Conservation (phyloP, 2,113 vertebrate genomes). For the Machaerirhynchus nigripectus region DNA sequence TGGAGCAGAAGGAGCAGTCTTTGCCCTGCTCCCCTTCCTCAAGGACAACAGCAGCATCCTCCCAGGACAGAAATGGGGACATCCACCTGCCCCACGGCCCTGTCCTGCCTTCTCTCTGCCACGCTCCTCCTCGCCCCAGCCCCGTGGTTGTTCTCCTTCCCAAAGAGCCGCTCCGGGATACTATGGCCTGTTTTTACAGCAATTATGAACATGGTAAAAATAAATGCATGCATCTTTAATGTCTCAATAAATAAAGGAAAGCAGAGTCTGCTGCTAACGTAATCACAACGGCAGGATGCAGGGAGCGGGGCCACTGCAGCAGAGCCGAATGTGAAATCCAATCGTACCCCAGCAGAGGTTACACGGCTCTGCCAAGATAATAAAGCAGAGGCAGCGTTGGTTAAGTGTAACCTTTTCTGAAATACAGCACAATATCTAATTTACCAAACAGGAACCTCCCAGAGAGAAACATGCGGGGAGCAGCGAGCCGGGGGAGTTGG, state of each 20-base stretch:
- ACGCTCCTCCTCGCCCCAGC: background rate
- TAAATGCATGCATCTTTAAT: constrained; percentile 67
- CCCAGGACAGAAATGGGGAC: background rate
- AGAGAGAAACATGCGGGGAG: constrained; percentile 44
- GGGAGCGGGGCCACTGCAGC: background rate
- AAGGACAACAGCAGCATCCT: background rate
- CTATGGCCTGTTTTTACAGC: constrained; percentile 19
- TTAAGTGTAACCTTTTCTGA: constrained; percentile 63
- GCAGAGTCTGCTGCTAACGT: constrained; percentile 41
- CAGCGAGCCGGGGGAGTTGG: constrained; percentile 45
- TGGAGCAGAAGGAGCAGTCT: background rate
- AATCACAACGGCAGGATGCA: constrained; percentile 52
- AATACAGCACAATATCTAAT: constrained; percentile 66
- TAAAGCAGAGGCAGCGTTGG: constrained; percentile 47
- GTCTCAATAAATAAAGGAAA: constrained; percentile 60
- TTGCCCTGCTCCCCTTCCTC: background rate
- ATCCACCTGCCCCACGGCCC: background rate
- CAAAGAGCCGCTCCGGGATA: background rate
- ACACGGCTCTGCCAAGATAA: constrained; percentile 49
- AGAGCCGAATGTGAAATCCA: constrained; percentile 15
- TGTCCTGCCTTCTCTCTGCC: background rate
- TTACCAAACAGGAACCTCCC: constrained; percentile 63
- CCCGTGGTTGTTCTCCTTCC: background rate
- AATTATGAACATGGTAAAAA: constrained; percentile 61
- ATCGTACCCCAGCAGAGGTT: constrained; percentile 32